These are phyloP conservation scores for Papilio gigon DNA, from an alignment of 2,888 invertebrate genomes.

Conservation along the genomic window DNA sequence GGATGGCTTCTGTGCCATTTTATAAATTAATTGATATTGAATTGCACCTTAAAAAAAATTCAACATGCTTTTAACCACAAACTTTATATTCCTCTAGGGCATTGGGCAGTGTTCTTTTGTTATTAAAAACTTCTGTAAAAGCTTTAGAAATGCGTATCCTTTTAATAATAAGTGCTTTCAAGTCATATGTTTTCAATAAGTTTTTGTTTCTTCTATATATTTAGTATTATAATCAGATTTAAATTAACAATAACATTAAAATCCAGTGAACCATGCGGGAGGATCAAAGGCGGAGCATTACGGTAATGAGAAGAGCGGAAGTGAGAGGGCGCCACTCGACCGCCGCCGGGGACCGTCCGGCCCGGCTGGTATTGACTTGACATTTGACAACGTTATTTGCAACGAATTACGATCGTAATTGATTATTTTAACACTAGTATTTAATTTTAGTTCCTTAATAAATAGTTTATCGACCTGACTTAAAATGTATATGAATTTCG, in stretches of 20 bases:
- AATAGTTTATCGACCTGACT: neutral
- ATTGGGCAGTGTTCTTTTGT: neutral
- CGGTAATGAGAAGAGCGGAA: conserved; percentile 47
- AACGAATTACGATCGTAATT: conserved; percentile 48
- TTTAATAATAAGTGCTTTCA: neutral
- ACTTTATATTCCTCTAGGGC: neutral
- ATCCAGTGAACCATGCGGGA: conserved; percentile 25
- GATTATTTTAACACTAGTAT: conserved; percentile 36
- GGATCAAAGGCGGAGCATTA: conserved; percentile 42
- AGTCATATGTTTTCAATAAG: too few species aligned
- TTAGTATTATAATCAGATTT: neutral
- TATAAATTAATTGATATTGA: conserved; percentile 37
- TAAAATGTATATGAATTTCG: too few species aligned
- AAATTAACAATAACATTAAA: conserved; percentile 34
- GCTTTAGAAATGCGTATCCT: neutral
- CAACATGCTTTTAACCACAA: neutral
- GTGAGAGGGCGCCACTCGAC: conserved; percentile 37
- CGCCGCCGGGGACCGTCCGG: conserved; percentile 32
- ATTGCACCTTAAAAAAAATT: neutral
- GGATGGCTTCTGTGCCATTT: conserved; percentile 41
- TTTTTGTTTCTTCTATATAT: neutral
- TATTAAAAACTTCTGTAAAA: neutral
- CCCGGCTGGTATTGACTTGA: conserved; percentile 45
- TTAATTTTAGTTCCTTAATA: neutral
- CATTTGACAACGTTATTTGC: conserved; percentile 50